Evolutionary conservation across 2,797 vertebrate species (phyloP).

Genomic region (Sarcoramphus papa): DNA sequence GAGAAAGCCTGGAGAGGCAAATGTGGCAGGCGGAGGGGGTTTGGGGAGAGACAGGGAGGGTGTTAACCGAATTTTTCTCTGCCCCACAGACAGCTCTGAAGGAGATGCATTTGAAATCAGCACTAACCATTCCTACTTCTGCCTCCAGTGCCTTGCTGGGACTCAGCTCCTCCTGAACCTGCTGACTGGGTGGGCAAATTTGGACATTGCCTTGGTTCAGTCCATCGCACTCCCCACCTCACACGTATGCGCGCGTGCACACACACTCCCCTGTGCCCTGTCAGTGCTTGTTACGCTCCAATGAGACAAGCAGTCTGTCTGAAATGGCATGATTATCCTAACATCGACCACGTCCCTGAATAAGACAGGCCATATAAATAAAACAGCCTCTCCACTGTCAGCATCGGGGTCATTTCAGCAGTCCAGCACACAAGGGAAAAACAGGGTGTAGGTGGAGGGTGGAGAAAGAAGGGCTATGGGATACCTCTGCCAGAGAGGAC

Average conservation of each 20-base stretch:
- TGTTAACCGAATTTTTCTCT: not conserved
- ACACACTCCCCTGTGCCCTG: not conserved
- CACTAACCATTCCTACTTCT: not conserved
- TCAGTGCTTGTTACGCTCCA: not conserved
- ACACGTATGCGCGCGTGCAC: not conserved
- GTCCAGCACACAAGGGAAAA: not conserved
- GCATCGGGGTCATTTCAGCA: not conserved
- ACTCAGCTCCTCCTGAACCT: not conserved
- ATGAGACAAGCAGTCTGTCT: not conserved
- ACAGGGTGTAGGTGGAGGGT: not conserved
- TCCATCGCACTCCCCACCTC: not conserved
- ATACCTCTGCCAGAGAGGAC: not conserved
- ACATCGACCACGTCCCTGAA: not conserved
- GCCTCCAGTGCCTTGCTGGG: not conserved
- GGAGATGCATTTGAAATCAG: not conserved
- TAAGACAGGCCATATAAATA: not conserved
- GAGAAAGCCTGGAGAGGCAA: not conserved
- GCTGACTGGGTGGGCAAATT: not conserved
- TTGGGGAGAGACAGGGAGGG: not conserved
- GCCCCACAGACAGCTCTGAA: not conserved
- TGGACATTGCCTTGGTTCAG: not conserved
- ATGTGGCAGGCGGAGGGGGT: not conserved
- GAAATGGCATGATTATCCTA: slow-evolving; percentile 6
- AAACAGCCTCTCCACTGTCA: not conserved
- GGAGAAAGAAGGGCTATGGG: not conserved